These are phyloP conservation scores for Pammene aurita DNA, from an alignment of 2,888 invertebrate genomes.

Conservation along the genomic window DNA sequence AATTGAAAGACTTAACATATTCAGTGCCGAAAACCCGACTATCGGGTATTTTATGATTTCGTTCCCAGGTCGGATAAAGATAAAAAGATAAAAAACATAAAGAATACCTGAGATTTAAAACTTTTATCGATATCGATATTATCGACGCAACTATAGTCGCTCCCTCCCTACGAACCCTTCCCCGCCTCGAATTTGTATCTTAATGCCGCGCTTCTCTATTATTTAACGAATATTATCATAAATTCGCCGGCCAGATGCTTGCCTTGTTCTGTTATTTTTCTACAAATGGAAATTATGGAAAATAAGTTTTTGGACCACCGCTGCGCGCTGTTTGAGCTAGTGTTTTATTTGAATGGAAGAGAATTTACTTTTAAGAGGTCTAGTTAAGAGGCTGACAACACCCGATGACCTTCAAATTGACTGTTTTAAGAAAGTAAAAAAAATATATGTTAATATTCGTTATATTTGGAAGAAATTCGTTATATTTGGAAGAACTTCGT, in stretches of 20 bases:
- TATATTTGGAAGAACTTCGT: too few relatives aligned
- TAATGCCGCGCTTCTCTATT: conserved; percentile 65
- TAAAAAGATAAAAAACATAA: too few relatives aligned
- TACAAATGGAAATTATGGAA: conserved; percentile 5
- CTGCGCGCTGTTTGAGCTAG: neutral
- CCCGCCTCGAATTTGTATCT: conserved; percentile 64
- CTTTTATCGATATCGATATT: conserved; percentile 30
- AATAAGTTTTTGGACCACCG: conserved; percentile 9
- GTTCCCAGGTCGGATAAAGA: too few relatives aligned
- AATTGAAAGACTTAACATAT: too few relatives aligned
- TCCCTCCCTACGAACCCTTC: conserved; percentile 54
- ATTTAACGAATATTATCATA: conserved; percentile 66
- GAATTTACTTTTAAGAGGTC: neutral
- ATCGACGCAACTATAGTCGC: conserved; percentile 18
- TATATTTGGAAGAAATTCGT: too few relatives aligned
- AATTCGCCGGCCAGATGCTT: conserved; percentile 49
- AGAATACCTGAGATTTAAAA: neutral
- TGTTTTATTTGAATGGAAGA: conserved; percentile 1
- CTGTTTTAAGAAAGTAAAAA: too few relatives aligned
- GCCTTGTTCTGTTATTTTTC: conserved; percentile 38
- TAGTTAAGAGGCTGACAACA: neutral
- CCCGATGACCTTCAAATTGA: too few relatives aligned
- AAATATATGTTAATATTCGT: too few relatives aligned
- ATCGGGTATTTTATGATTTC: too few relatives aligned
- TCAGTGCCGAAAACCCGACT: too few relatives aligned